phyloP scores from a whole-genome alignment of 2,113 vertebrate species.

The Bos javanicus region DNA sequence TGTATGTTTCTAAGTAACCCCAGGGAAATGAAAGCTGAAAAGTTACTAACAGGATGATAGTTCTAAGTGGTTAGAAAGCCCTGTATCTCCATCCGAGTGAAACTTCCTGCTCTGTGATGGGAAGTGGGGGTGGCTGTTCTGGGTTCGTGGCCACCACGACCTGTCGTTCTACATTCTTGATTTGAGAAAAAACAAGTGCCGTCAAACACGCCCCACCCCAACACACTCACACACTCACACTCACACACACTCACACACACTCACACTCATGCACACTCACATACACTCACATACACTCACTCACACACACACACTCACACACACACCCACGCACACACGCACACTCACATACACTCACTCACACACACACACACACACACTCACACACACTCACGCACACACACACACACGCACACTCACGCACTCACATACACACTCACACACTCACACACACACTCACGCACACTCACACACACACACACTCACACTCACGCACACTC shows the following conservation, averaged over 20 bases:
- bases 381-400: too few relatives aligned
- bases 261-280: background rate
- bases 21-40: background rate
- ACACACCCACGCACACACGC: too few relatives aligned
- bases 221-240: background rate
- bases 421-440: too few relatives aligned
- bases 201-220: background rate
- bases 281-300: too few relatives aligned
- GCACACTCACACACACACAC: too few relatives aligned
- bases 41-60: background rate
- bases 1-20: background rate
- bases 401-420: too few relatives aligned
- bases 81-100: background rate
- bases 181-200: background rate
- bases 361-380: too few relatives aligned
- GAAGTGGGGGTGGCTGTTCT: background rate
- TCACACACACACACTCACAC: too few relatives aligned
- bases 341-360: too few relatives aligned
- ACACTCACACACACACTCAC: fast-evolving
- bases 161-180: background rate
- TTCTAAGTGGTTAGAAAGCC: background rate
- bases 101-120: background rate
- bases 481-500: fast-evolving
- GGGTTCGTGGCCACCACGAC: fast-evolving
- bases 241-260: fast-evolving